A percentile compares a stretch with the other conserved stretches of the same genome.
Evolutionary conservation across 2,113 vertebrate genomes (phyloP).

Genomic region (Willisornis vidua): DNA sequence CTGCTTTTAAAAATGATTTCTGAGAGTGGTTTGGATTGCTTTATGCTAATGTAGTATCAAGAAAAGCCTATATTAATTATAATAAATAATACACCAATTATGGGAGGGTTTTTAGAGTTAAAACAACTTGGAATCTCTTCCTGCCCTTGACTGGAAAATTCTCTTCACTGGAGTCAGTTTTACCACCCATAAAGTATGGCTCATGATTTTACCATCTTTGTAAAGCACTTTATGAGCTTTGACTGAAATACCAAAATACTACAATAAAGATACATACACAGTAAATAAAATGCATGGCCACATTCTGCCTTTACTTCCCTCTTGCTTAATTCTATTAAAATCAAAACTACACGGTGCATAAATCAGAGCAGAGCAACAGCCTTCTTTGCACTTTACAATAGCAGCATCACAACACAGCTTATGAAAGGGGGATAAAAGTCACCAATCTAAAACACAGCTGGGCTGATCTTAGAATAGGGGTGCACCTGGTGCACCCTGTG

Average conservation of each 20-base stretch:
- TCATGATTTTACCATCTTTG: slow-evolving; percentile 20
- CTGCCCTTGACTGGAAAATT: neutral
- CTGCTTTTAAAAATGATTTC: slow-evolving; percentile 19
- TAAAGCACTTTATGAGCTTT: slow-evolving; percentile 40
- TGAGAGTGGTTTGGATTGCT: neutral
- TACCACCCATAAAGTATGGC: neutral
- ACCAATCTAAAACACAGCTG: neutral
- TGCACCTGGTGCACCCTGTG: neutral
- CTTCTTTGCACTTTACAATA: neutral
- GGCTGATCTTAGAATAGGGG: neutral
- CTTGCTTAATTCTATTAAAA: slow-evolving; percentile 10
- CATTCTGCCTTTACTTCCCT: slow-evolving; percentile 13
- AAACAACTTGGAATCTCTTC: neutral
- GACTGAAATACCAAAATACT: slow-evolving; percentile 26
- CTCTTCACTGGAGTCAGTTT: neutral
- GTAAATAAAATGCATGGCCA: neutral
- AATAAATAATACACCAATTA: slow-evolving; percentile 8
- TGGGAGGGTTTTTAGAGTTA: neutral
- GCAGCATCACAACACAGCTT: neutral
- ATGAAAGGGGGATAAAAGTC: neutral
- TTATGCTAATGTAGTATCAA: slow-evolving; percentile 19
- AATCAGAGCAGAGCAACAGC: neutral
- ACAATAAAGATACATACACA: neutral
- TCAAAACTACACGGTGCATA: neutral
- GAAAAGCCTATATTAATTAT: neutral